These are phyloP conservation scores for Euclidia mi DNA, from an alignment of 2,888 invertebrate genomes.

Conservation along the genomic window DNA sequence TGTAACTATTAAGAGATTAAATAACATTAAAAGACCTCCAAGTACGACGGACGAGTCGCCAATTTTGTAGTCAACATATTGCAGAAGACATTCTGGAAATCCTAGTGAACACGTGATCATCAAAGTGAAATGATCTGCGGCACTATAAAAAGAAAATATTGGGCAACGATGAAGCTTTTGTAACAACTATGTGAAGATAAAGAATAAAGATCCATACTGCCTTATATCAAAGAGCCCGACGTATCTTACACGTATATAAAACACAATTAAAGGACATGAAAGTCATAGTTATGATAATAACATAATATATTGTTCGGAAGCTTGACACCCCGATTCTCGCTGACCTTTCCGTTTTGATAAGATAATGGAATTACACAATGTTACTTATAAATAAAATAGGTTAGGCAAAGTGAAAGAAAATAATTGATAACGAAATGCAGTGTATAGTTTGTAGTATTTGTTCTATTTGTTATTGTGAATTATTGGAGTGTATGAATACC, in stretches of 20 bases:
- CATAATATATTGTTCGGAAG: conserved; percentile 78
- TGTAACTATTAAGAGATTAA: too few relatives aligned
- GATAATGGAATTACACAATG: conserved; percentile 77
- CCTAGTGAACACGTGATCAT: too few relatives aligned
- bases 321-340: conserved; percentile 73
- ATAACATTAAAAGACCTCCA: too few relatives aligned
- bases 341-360: conserved; percentile 87
- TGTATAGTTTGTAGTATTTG: conserved; percentile 27
- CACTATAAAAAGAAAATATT: too few relatives aligned
- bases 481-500: not conserved
- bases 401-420: conserved; percentile 65
- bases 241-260: conserved; percentile 16
- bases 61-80: too few relatives aligned
- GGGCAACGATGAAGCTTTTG: too few relatives aligned
- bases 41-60: too few relatives aligned
- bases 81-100: too few relatives aligned
- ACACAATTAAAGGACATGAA: conserved; percentile 46
- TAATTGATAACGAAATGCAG: conserved; percentile 38
- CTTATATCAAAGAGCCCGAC: not conserved
- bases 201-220: too few relatives aligned
- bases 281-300: conserved; percentile 50
- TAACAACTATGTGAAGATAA: too few relatives aligned
- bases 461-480: conserved; percentile 25
- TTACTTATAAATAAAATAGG: conserved; percentile 63
- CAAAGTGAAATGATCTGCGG: too few relatives aligned